Base-by-base conservation (phyloP, 2,797 vertebrate genomes). In the Rhinella marina region DNA sequence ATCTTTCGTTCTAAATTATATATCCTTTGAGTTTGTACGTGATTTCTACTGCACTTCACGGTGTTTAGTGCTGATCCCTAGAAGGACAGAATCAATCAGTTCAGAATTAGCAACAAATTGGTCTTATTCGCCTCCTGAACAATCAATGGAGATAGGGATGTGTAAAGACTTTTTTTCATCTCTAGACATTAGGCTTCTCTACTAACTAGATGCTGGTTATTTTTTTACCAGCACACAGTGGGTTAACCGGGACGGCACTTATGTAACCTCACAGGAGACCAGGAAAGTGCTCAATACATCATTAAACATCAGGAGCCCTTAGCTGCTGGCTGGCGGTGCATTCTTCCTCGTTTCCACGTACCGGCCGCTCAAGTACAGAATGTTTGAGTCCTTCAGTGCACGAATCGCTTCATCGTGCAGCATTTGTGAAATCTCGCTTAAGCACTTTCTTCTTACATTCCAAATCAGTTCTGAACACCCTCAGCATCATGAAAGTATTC, bases 241-340 rank as follows among this genome's bases (percentile, higher is more conserved):
- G 64, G 77, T 88, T 81, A 88, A 52, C 11, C 23, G 68, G n/a
- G 70, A 29, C n/a, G 32, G 23, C 78, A 41, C 66, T 88, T 88
- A 85, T 88, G 77, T 88, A 88, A 88, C 25, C 77, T 75, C 87
- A 81, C 87, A 64, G 56, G 87, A 85, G 87, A 88, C 54, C 50
- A 81, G 87, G 56, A 81, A 85, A 88, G 82, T 85, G 87, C 77
- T 75, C 61, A 80, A 75, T 88, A 88, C 87, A 88, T 88, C 87
- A 88, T 85, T 88, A 81, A 88, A 85, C 82, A 85, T 72, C 14
- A 27, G 81, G 81, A 81, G 87, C 82, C 82, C 64, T 85, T 85
- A 88, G 76, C 54, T 81, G 87, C 82, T 81, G 76, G 82, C 82
- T 72, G 41, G 41, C 41, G 41, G 77, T 78, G 17, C 27, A 29